Evolutionary conservation across 2,888 invertebrate genomes (phyloP).

Genomic region (Lithophane socia): DNA sequence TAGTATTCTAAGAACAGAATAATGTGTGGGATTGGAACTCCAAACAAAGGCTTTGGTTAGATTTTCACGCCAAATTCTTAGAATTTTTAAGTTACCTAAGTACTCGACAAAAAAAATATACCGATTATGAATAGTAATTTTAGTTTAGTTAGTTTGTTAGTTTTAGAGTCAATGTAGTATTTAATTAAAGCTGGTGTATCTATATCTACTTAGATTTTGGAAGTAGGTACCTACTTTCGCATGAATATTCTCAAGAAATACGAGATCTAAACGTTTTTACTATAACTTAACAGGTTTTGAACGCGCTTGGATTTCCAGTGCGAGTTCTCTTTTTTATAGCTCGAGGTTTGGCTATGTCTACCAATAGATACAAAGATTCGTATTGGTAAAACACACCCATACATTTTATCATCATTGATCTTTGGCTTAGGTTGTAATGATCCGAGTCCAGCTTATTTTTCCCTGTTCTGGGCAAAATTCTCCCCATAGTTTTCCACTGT

Average conservation of each 20-base stretch:
- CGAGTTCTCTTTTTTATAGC: background rate
- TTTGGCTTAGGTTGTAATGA: too few relatives aligned
- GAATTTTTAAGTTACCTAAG: background rate
- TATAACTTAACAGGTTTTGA: background rate
- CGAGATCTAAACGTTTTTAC: background rate
- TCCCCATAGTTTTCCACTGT: background rate
- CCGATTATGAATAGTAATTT: too few relatives aligned
- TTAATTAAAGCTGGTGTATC: background rate
- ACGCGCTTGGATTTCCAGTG: background rate
- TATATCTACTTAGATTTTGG: background rate
- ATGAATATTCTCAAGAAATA: background rate
- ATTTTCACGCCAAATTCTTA: background rate
- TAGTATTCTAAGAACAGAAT: too few relatives aligned
- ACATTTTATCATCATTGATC: too few relatives aligned
- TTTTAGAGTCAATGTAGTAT: background rate
- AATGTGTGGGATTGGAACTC: constrained; percentile 10
- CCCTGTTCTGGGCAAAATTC: background rate
- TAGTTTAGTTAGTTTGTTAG: too few relatives aligned
- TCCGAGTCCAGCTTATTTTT: too few relatives aligned
- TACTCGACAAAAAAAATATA: too few relatives aligned
- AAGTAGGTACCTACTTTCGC: background rate
- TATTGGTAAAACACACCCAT: background rate
- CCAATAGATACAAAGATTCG: background rate
- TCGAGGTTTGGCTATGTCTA: background rate
- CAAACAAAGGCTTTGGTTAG: background rate